Conservation (phyloP, 1,140 invertebrate genomes). For the Orius laevigatus region DNA sequence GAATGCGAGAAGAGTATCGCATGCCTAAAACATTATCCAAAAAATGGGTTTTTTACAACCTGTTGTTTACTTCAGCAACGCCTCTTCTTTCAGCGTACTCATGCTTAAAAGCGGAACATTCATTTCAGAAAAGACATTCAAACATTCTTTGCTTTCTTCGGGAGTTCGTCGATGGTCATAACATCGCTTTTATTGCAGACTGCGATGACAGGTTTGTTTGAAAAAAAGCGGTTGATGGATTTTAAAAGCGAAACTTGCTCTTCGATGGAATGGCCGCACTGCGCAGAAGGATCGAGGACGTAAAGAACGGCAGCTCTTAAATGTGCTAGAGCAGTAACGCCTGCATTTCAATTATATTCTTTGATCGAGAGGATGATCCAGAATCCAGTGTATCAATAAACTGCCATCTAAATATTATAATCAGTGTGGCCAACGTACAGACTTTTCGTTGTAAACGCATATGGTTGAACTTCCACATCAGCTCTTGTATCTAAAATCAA, state of each 20-base stretch:
- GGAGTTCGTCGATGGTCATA: conserved; percentile 59
- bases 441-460: conserved; percentile 98
- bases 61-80: conserved; percentile 82
- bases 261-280: conserved; percentile 85
- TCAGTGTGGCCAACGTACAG: conserved; percentile 97
- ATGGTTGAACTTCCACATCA: conserved; percentile 99
- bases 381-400: conserved; percentile 97
- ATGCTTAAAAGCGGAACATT: conserved; percentile 71
- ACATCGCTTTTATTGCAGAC: conserved; percentile 92
- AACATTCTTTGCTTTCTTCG: conserved; percentile 45
- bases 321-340: conserved; percentile 97
- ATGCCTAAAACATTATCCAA: conserved; percentile 57
- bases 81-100: conserved; percentile 82
- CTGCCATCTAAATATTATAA: conserved; percentile 92
- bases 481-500: conserved; percentile 78
- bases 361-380: conserved; percentile 94
- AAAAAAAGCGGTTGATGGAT: conserved; percentile 89
- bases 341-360: conserved; percentile 99
- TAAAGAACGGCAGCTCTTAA: conserved; percentile 86
- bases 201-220: conserved; percentile 88
- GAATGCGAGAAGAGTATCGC: conserved; percentile 76
- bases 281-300: conserved; percentile 90
- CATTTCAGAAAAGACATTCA: conserved; percentile 49
- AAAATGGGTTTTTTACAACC: conserved; percentile 24
- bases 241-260: conserved; percentile 82